These are phyloP conservation scores for Haplotaxodon microlepis DNA, from an alignment of 2,113 vertebrate genomes.

Conservation along the genomic window DNA sequence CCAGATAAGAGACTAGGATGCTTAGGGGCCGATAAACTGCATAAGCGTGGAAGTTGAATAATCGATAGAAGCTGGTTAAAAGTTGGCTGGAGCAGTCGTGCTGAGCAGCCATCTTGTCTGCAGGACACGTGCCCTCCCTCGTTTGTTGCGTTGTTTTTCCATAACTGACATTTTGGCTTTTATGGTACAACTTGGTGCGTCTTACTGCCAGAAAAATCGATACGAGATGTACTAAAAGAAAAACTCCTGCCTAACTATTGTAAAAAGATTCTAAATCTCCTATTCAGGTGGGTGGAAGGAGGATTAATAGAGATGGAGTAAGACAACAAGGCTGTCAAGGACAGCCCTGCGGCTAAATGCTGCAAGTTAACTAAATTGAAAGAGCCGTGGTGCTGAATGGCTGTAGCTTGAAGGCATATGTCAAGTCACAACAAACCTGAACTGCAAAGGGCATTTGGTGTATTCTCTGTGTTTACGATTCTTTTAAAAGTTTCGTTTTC, in stretches of 20 bases:
- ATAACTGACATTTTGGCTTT: constrained; percentile 7
- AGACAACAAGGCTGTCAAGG: neutral
- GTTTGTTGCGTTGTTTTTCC: neutral
- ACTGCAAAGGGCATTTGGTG: neutral
- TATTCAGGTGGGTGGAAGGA: constrained; percentile 9
- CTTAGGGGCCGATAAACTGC: neutral
- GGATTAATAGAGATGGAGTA: constrained; percentile 19
- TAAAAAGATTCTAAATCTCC: constrained; percentile 33
- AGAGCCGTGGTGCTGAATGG: neutral
- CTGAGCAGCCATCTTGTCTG: neutral
- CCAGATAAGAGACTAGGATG: neutral
- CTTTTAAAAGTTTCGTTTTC: neutral
- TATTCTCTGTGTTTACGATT: neutral
- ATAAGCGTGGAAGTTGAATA: neutral
- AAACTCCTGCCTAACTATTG: constrained; percentile 2
- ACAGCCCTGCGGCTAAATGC: neutral
- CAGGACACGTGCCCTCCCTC: neutral
- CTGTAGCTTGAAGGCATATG: neutral
- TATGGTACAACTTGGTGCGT: constrained; percentile 23
- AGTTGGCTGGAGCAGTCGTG: neutral
- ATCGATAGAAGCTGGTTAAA: neutral
- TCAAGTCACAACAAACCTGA: neutral
- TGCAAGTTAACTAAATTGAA: neutral
- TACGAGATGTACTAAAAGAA: constrained; percentile 17
- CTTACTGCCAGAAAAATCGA: constrained; percentile 28